phyloP scores from a whole-genome alignment of 2,888 invertebrate genomes.

The Acrobasis suavella region DNA sequence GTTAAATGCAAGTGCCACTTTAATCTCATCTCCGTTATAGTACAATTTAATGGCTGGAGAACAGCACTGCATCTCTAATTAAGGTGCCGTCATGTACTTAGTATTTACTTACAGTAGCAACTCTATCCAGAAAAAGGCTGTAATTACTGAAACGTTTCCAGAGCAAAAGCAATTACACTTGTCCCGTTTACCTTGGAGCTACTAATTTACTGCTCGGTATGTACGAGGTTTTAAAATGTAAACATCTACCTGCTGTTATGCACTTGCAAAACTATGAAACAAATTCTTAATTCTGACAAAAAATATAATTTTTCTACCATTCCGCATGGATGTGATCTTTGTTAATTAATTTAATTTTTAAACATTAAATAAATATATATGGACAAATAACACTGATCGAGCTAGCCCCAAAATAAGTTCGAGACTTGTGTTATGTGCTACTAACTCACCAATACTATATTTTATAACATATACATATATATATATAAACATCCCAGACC shows the following conservation, averaged over 20 bases:
- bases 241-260: background rate
- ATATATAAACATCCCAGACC: too few species aligned
- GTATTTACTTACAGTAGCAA: conserved; percentile 6
- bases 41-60: background rate
- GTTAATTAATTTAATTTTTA: too few species aligned
- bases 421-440: too few species aligned
- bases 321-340: too few species aligned
- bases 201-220: background rate
- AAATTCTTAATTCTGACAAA: too few species aligned
- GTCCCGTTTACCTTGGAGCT: background rate
- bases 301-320: too few species aligned
- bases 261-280: too few species aligned
- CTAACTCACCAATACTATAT: too few species aligned
- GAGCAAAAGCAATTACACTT: conserved; percentile 2
- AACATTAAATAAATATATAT: too few species aligned
- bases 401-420: too few species aligned
- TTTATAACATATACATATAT: too few species aligned
- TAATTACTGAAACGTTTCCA: conserved; percentile 1
- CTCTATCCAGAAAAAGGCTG: conserved; percentile 4
- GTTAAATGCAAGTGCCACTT: background rate
- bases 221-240: background rate
- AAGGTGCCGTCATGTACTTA: conserved; percentile 4
- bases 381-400: too few species aligned
- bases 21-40: conserved; percentile 10
- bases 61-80: conserved; percentile 13